Base-by-base conservation (phyloP, 1,140 invertebrate species). In the Ectropis grisescens region DNA sequence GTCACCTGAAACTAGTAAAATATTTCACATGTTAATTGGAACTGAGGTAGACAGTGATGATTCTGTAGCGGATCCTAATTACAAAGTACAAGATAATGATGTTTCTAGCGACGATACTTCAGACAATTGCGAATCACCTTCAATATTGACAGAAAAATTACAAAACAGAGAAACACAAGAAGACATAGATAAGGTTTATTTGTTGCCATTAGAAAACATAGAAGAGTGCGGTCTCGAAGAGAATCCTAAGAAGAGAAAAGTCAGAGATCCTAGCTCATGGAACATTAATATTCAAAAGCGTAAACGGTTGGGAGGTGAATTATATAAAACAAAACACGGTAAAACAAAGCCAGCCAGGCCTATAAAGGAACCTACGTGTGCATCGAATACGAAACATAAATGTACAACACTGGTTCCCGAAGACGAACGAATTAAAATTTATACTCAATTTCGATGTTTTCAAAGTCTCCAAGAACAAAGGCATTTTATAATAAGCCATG, bases 241-340 rank as follows among this genome's bases (percentile, higher is more conserved):
- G n/a, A n/a, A n/a, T n/a, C 29, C 29, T 8, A 30, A 30, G 29
- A 30, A 30, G 11, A 30, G 15, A 12, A 12, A 15, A n/a, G 1
- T 30, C 10, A 10, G 13, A n/a, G 12, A 30, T 16, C 29, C 29
- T 30, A n/a, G 5, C 14, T 14, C 6, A 11, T 30, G 29, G 29
- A 30, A 30, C 9, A 30, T 12, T 14, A 12, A 10, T 16, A 30
- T 30, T 12, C 13, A 30, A 16, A 30, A 14, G n/a, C 7, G 10
- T 9, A 30, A 30, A 30, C 29, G 29, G 13, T 30, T 30, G 9
- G 15, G 14, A 30, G 29, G 29, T 30, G 12, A 29, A 29, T 11
- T 13, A 5, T 29, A 29, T n/a, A 29, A 29, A 29, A 29, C 28
- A 8, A 29, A 2, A 11, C 13, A 29, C 13, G 28, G 28, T 11